A percentile compares a stretch with the other conserved stretches of the same genome.
Conservation (phyloP, 2,888 invertebrate species). For the Coenonympha glycerion region DNA sequence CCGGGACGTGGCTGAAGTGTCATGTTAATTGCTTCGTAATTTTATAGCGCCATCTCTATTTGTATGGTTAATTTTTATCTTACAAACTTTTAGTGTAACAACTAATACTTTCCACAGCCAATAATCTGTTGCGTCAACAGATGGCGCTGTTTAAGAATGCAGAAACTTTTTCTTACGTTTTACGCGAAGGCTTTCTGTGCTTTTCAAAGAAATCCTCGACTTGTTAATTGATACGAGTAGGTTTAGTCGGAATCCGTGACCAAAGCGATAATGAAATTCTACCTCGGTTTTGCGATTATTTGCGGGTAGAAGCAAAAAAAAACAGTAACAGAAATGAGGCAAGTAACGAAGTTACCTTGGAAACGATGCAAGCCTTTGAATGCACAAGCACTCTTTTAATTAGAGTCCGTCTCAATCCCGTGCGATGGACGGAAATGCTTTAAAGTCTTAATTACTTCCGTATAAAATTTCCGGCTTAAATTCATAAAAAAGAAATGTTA, state of each 20-base stretch:
- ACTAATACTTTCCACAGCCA: too few relatives aligned
- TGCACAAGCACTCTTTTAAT: conserved; percentile 22
- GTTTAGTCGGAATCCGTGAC: background rate
- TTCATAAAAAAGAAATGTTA: conserved; percentile 3
- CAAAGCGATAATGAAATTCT: background rate
- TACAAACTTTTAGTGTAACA: too few relatives aligned
- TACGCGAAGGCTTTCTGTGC: background rate
- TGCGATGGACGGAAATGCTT: conserved; percentile 3
- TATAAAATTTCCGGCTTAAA: conserved; percentile 19
- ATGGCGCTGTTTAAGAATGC: too few relatives aligned
- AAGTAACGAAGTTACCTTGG: conserved; percentile 19
- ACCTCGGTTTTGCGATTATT: background rate
- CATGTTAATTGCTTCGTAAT: too few relatives aligned
- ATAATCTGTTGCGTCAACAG: too few relatives aligned
- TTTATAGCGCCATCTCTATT: background rate
- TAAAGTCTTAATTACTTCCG: conserved; percentile 22
- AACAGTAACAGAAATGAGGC: conserved; percentile 14
- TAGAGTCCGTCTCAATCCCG: conserved; percentile 20
- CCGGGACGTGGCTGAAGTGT: too few relatives aligned
- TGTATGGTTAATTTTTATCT: background rate
- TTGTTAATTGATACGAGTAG: background rate
- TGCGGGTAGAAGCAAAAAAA: conserved; percentile 5
- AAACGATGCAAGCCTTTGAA: conserved; percentile 21
- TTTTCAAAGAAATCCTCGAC: background rate
- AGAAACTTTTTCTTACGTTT: too few relatives aligned